Evolutionary conservation across 2,888 invertebrate species (phyloP), one percentile per base, ranked within the genome.

Genomic region (Agonopterix alstromeriana): DNA sequence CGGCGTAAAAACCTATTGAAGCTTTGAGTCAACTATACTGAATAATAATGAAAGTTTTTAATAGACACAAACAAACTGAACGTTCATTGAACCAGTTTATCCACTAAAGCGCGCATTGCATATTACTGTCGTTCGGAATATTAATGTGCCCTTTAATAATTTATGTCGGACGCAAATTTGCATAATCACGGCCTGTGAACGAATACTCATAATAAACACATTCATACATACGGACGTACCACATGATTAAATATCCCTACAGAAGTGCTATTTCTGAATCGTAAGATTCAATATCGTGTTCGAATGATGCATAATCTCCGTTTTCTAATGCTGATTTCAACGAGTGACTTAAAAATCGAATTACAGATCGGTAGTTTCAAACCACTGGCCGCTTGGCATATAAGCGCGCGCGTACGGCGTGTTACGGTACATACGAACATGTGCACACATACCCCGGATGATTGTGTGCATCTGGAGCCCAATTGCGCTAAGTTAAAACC

Each of bases 61-160:
- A 27, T 27, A 27, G 27, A 27, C 27, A 5, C 27, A 27, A 27
- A 27, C 27, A 27, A 27, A 27, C 27, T 27, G 27, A 27, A 27
- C 65, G 66, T 64, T 69, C 67, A 63, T 65, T 64, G 48, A 53
- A 68, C 60, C 63, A 67, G 73, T 74, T 71, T 75, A 73, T 65
- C 73, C 70, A 73, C 75, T 79, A 74, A 78, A 82, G 70, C 78
- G 79, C 79, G 77, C 82, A 81, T 81, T 81, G 81, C 81, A 82
- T 77, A 80, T 82, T 80, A 77, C 82, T 82, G 82, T 76, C 82
- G 78, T 73, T 70, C 75, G 71, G 87, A 86, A 88, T 87, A 87
- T 87, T 87, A 87, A 88, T 87, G 86, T 67, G 62, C 76, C 81
- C 83, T 82, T 87, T 82, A 86, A 87, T 87, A 52, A 88, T 88